Evolutionary conservation across 2,888 invertebrate species (phyloP), one percentile per base, ranked within the genome.

Genomic region (Saturnia pavonia): DNA sequence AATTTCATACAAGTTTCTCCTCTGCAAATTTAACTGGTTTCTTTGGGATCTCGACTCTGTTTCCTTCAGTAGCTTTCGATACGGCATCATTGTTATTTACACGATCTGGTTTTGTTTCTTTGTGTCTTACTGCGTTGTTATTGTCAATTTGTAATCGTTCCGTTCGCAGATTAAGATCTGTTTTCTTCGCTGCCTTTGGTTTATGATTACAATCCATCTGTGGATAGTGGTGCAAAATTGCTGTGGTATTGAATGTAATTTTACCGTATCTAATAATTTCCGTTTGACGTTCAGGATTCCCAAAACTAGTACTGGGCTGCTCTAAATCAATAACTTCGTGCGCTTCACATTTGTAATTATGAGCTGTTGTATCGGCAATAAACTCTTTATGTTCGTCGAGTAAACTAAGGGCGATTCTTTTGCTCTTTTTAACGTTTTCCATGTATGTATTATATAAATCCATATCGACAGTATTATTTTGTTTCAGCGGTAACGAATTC

Each of bases 1-100:
- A 89, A 80, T 84, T 86, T 93, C 90, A 94, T 90, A 94, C 93
- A 78, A 94, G 91, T 72, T 94, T 94, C 77, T 94, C 94, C 84
- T 94, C 93, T 48, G 91, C 85, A 75, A 94, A 92, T 75, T 91
- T 93, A 40, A 89, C 86, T 51, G 91, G 88, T 71, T 90, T 86
- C 75, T 87, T 88, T 68, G 86, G 77, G 48, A 87, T 78, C 74
- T 89, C 88, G 70, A 82, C 79, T 75, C 78, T 82, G 73, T 77
- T 85, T 75, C 78, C 80, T 82, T 77, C 81, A 69, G 84, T 78
- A 70, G 83, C 80, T 73, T 84, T 84, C 7, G 74, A 74, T 75
- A 82, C 86, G 54, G 74, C 77, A 70, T 88, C 86, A 76, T 91
- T 92, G 77, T 92, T 92, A 73, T 91, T 92, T 70, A 81, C 86